phyloP scores from a whole-genome alignment of 2,797 vertebrate genomes.

The Avahi laniger region DNA sequence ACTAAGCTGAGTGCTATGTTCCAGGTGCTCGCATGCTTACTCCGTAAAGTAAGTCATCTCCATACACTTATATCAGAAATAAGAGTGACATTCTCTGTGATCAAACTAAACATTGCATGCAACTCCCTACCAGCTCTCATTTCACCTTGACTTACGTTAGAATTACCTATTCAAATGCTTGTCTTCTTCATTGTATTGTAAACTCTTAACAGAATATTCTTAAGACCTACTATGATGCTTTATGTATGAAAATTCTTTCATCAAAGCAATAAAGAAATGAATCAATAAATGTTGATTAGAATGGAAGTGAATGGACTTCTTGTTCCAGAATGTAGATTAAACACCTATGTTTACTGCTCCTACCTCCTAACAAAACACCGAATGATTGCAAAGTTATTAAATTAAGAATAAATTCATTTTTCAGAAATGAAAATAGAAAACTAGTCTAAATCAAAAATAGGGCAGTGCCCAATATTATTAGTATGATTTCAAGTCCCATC shows the following conservation, averaged over 20 bases:
- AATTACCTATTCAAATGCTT: not conserved
- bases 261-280: not conserved
- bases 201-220: not conserved
- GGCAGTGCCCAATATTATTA: not conserved
- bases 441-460: not conserved
- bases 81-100: not conserved
- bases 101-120: not conserved
- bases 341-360: not conserved
- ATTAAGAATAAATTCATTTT: not conserved
- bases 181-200: not conserved
- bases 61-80: not conserved
- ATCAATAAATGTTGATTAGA: not conserved
- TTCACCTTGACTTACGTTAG: not conserved
- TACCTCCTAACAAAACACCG: not conserved
- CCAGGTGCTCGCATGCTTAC: not conserved
- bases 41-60: not conserved
- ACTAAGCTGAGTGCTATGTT: not conserved
- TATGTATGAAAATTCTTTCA: not conserved
- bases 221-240: not conserved
- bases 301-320: not conserved
- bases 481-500: not conserved
- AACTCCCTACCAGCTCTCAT: not conserved
- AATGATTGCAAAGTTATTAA: not conserved
- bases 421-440: constrained; percentile 14
- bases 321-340: not conserved